Percentiles rank a stretch among this genome's conserved stretches.
Evolutionary conservation across 2,797 vertebrate species (phyloP).

Genomic region (Loris lydekkerianus): DNA sequence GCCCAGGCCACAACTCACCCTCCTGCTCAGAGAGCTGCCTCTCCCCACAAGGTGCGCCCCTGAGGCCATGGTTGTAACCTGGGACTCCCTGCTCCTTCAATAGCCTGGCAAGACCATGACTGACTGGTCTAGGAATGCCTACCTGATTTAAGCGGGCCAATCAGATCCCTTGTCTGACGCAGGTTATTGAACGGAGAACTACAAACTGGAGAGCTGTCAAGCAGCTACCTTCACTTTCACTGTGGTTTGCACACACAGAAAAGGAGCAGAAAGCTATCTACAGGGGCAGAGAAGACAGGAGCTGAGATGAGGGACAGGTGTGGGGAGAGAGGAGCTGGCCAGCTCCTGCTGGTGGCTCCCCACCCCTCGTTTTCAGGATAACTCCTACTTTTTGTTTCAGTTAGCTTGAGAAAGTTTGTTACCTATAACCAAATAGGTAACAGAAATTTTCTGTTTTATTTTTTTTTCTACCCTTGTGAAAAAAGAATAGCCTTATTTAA

Average conservation of each 20-base stretch:
- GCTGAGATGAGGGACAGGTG: neutral
- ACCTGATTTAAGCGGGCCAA: neutral
- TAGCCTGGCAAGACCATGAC: too few relatives aligned
- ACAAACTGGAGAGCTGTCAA: neutral
- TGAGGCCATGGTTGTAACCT: neutral
- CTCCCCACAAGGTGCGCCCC: neutral
- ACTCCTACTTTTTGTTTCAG: neutral
- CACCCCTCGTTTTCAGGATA: neutral
- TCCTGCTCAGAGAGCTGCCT: neutral
- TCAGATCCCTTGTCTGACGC: neutral
- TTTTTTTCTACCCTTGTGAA: neutral
- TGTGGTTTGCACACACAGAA: neutral
- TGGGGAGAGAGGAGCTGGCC: neutral
- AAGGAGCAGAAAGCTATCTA: neutral
- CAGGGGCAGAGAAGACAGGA: neutral
- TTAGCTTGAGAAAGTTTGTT: neutral
- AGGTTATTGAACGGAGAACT: neutral
- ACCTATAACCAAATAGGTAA: too few relatives aligned
- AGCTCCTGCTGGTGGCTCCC: neutral
- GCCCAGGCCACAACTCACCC: neutral
- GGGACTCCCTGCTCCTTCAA: neutral
- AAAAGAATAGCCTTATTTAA: neutral
- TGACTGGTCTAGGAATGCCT: neutral
- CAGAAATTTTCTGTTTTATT: neutral
- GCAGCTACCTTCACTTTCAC: neutral